These are phyloP conservation scores for Zaprionus gabonicus DNA, from an alignment of 1,140 invertebrate genomes.

Conservation along the genomic window DNA sequence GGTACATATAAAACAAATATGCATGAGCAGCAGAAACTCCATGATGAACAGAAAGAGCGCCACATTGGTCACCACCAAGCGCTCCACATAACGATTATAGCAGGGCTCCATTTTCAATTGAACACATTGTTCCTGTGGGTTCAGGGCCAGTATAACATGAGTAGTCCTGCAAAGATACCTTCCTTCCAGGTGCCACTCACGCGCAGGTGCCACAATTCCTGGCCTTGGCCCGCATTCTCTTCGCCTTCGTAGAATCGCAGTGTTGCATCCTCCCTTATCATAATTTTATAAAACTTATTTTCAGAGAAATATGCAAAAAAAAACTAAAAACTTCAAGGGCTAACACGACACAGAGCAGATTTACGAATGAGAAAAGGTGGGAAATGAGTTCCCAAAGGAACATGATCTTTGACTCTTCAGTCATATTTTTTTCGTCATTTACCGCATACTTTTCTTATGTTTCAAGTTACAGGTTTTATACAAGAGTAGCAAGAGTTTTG, in stretches of 20 bases:
- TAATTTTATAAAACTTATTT: neutral
- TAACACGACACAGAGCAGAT: neutral
- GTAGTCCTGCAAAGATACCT: neutral
- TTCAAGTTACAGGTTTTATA: neutral
- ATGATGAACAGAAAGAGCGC: conserved; percentile 32
- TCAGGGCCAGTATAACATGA: neutral
- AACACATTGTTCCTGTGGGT: conserved; percentile 20
- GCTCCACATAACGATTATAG: conserved; percentile 30
- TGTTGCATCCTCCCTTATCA: neutral
- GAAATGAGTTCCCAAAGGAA: neutral
- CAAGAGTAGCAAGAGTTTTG: neutral
- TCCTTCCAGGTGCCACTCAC: neutral
- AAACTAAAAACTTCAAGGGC: neutral
- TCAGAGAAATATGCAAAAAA: neutral
- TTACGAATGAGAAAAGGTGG: neutral
- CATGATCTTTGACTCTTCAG: neutral
- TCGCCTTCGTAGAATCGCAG: neutral
- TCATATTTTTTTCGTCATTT: neutral
- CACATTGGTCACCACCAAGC: conserved; percentile 21
- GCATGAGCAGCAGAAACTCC: conserved; percentile 22
- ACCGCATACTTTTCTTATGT: neutral
- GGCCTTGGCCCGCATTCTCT: neutral
- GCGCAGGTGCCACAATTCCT: neutral
- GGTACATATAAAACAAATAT: conserved; percentile 4
- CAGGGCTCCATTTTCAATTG: conserved; percentile 17